Percentiles rank a stretch among this genome's conserved stretches.
Conservation (phyloP, 2,888 invertebrate species). For the Aphodius granarius region DNA sequence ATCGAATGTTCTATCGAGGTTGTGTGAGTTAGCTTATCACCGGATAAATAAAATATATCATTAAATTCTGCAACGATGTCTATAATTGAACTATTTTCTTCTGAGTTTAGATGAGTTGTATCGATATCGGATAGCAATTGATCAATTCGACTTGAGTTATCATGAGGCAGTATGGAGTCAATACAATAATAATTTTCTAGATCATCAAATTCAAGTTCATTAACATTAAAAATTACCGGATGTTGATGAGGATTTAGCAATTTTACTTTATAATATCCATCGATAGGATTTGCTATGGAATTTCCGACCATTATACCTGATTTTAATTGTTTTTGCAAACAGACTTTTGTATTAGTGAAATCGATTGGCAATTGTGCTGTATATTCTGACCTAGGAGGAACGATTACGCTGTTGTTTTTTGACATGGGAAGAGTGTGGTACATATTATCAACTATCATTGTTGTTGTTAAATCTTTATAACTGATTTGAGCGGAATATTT, state of each 20-base stretch:
- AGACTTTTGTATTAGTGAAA: not conserved
- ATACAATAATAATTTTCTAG: not conserved
- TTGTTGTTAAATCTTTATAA: not conserved
- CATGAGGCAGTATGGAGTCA: not conserved
- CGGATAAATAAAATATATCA: slow-evolving; percentile 15
- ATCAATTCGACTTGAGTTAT: too few species aligned
- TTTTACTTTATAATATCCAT: not conserved
- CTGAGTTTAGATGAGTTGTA: slow-evolving; percentile 18
- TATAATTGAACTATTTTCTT: slow-evolving; percentile 19
- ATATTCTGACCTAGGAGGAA: slow-evolving; percentile 1
- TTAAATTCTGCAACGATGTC: slow-evolving; percentile 11
- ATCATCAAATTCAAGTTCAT: slow-evolving; percentile 1
- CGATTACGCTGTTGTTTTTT: not conserved
- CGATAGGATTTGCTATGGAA: not conserved
- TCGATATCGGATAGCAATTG: not conserved
- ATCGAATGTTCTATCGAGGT: slow-evolving; percentile 13
- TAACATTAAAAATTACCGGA: not conserved
- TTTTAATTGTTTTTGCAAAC: not conserved
- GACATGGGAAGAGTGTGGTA: not conserved
- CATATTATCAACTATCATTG: not conserved
- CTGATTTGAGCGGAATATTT: not conserved
- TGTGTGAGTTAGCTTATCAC: slow-evolving; percentile 16
- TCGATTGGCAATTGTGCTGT: not conserved
- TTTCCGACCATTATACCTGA: not conserved
- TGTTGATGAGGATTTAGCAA: not conserved